Conservation (phyloP, 2,113 vertebrate species). For the Perognathus longimembris region DNA sequence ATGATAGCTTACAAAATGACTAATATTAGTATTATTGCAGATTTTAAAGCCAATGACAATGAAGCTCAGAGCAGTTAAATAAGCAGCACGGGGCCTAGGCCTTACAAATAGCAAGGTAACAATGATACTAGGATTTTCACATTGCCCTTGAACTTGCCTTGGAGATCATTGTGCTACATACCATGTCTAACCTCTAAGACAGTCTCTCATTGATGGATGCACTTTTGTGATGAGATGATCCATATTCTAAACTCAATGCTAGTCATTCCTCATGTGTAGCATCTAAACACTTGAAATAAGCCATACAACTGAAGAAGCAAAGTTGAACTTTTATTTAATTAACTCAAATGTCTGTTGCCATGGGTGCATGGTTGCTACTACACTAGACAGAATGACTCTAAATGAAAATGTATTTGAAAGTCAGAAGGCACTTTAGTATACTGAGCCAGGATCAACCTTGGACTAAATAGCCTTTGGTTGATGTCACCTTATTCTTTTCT, state of each 20-base stretch:
- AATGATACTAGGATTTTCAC: accelerated
- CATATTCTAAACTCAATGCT: neutral
- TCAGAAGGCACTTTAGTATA: too few relatives aligned
- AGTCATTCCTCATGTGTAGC: neutral
- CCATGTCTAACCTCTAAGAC: neutral
- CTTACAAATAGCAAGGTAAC: neutral
- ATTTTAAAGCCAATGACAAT: neutral
- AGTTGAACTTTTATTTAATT: neutral
- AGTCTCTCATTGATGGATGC: accelerated
- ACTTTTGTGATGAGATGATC: too few relatives aligned
- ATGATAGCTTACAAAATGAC: neutral
- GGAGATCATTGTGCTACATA: accelerated
- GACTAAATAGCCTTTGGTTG: neutral
- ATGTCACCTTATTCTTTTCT: neutral
- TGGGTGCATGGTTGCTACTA: neutral
- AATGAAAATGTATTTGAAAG: neutral
- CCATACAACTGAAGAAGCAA: neutral
- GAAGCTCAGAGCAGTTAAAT: neutral
- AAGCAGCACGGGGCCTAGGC: neutral
- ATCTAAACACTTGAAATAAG: neutral
- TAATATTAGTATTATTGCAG: neutral
- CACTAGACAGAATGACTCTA: neutral
- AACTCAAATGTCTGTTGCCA: neutral
- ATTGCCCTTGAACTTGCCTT: accelerated
- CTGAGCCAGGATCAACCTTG: neutral